Evolutionary conservation across 2,113 vertebrate genomes (phyloP), one percentile per base, ranked within the genome.

Genomic region (Empidonax traillii): DNA sequence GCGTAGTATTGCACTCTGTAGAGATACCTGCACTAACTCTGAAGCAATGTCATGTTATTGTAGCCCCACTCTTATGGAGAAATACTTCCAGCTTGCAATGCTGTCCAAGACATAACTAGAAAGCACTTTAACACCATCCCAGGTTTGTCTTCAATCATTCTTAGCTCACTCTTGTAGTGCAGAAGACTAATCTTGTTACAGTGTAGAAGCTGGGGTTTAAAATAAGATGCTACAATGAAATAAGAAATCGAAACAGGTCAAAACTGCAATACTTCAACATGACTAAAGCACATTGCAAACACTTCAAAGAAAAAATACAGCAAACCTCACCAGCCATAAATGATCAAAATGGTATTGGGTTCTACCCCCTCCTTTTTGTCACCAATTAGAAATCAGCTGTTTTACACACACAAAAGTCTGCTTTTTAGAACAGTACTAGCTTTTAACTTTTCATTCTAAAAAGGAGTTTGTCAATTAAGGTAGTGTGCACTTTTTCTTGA

Each of bases 81-180:
- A 96, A 93, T 93, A 95, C 74, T 85, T 91, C 44, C 62, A 87
- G 68, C 61, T 44, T 73, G 66, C 71, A 93, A 5, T 41, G 53
- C 74, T 85, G 81, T 78, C 87, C 78, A 87, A 90, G 28, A 56
- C 30, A 63, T 74, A 94, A 82, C 87, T 53, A 83, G 92, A 91
- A 90, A 93, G 85, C 90, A 95, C 82, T 94, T 94, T 90, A 78
- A 94, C 68, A 91, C 63, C 47, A 73, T 85, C 78, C 82, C 92
- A 90, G 75, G 62, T 68, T 87, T 91, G 90, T 85, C 90, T 83
- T 96, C 92, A 91, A 90, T 96, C 94, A 96, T 87, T 94, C 91
- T 93, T 63, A 31, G 65, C 44, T 91, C 47, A 27, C 62, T 87
- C 71, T 37, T 58, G 53, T 65, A 79, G 71, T 58, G 49, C 81